Evolutionary conservation across 2,113 vertebrate species (phyloP).

Genomic region (Malurus cyaneus): DNA sequence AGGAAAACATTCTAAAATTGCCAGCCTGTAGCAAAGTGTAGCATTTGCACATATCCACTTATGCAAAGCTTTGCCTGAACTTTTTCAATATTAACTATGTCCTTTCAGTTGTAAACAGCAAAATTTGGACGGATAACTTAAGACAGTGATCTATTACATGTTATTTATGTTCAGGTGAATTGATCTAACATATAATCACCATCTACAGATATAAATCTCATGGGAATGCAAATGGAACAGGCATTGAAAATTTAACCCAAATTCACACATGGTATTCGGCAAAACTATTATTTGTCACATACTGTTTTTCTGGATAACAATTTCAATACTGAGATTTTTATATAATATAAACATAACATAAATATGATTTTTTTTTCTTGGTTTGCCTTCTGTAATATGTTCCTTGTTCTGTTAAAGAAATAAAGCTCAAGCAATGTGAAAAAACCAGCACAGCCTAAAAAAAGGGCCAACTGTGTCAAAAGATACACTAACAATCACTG

Average conservation of each 20-base stretch:
- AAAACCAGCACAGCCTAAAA: not conserved
- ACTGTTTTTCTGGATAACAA: not conserved
- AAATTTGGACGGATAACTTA: not conserved
- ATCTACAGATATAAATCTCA: not conserved
- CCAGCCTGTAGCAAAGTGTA: not conserved
- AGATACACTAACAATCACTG: not conserved
- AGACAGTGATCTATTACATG: not conserved
- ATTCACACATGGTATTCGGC: not conserved
- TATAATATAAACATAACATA: not conserved
- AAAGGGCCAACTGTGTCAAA: not conserved
- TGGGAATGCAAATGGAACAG: not conserved
- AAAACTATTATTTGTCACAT: not conserved
- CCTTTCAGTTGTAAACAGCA: not conserved
- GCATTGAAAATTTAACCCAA: not conserved
- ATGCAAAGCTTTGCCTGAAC: not conserved
- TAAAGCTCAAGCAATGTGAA: not conserved
- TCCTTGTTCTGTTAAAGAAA: not conserved
- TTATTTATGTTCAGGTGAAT: not conserved
- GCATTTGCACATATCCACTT: not conserved
- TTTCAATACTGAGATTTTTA: not conserved
- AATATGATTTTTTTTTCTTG: not conserved
- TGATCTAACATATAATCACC: not conserved
- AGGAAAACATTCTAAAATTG: constrained; percentile 31
- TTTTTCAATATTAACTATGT: not conserved
- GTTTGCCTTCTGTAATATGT: not conserved